Evolutionary conservation across 2,888 invertebrate genomes (phyloP).

Genomic region (Eupelmus urozonus): DNA sequence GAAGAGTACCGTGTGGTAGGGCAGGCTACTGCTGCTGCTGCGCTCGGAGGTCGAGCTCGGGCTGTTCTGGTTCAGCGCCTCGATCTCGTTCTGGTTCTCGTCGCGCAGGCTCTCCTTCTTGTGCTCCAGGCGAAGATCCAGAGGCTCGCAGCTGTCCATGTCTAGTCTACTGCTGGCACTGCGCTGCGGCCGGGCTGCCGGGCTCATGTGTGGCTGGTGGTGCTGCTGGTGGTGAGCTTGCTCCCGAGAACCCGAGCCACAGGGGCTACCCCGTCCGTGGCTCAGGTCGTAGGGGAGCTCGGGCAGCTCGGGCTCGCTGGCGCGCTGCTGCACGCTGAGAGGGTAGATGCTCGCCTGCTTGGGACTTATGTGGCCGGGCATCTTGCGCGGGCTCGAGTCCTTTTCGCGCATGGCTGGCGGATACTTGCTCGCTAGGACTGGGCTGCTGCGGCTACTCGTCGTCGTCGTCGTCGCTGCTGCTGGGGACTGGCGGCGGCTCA

Average conservation of each 20-base stretch:
- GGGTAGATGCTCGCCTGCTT: conserved; percentile 88
- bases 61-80: conserved; percentile 73
- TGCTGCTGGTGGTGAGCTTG: conserved; percentile 8
- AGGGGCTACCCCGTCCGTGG: conserved; percentile 70
- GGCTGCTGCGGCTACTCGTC: conserved; percentile 71
- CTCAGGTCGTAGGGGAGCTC: conserved; percentile 82
- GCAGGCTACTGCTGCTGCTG: conserved; percentile 62
- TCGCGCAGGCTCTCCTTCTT: conserved; percentile 88
- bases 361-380: conserved; percentile 85
- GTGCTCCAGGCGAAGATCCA: conserved; percentile 91
- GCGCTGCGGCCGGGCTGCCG: conserved; percentile 79
- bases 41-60: conserved; percentile 64
- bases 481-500: conserved; percentile 68
- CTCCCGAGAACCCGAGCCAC: conserved; percentile 26
- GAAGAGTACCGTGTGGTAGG: conserved; percentile 74
- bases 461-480: conserved; percentile 69
- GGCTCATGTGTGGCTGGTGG: conserved; percentile 76
- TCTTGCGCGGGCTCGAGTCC: conserved; percentile 94
- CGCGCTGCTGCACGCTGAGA: conserved; percentile 78
- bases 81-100: conserved; percentile 91
- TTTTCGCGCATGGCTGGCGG: conserved; percentile 90
- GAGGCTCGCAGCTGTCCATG: conserved; percentile 87
- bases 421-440: conserved; percentile 66
- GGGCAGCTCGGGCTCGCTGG: conserved; percentile 64
- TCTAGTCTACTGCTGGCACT: conserved; percentile 72